Evolutionary conservation across 2,797 vertebrate species (phyloP).

Genomic region (Natrix natrix): DNA sequence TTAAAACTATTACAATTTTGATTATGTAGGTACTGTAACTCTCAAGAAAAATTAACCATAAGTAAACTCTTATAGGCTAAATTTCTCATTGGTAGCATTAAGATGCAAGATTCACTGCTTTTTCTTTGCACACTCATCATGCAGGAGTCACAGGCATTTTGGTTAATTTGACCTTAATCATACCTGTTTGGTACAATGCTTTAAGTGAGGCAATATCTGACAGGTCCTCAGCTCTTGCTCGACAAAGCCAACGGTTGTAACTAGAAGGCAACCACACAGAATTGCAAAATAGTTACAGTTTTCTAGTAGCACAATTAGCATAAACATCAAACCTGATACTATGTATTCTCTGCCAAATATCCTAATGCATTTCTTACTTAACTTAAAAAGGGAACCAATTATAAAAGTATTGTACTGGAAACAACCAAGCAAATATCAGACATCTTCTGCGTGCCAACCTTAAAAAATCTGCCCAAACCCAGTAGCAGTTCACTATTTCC

Average conservation of each 20-base stretch:
- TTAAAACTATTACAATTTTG: neutral
- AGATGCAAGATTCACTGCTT: neutral
- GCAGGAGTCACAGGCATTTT: neutral
- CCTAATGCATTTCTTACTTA: neutral
- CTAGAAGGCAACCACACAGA: slow-evolving; percentile 68
- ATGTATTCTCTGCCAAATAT: neutral
- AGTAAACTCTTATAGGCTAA: neutral
- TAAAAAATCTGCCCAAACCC: neutral
- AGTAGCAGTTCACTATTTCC: neutral
- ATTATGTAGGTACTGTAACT: neutral
- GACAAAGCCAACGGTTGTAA: slow-evolving; percentile 94
- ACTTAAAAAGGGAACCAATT: neutral
- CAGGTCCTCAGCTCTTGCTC: slow-evolving; percentile 92
- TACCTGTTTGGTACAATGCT: slow-evolving; percentile 96
- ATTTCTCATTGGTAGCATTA: neutral
- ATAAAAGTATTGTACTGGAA: neutral
- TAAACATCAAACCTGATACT: neutral
- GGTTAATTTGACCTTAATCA: slow-evolving; percentile 34
- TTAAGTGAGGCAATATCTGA: slow-evolving; percentile 96
- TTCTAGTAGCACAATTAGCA: neutral
- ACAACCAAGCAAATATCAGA: neutral
- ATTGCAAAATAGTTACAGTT: neutral
- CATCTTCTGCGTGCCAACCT: neutral
- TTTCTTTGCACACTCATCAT: neutral
- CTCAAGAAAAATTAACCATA: neutral